phyloP scores from a whole-genome alignment of 2,888 invertebrate species.

The Therioaphis trifolii region DNA sequence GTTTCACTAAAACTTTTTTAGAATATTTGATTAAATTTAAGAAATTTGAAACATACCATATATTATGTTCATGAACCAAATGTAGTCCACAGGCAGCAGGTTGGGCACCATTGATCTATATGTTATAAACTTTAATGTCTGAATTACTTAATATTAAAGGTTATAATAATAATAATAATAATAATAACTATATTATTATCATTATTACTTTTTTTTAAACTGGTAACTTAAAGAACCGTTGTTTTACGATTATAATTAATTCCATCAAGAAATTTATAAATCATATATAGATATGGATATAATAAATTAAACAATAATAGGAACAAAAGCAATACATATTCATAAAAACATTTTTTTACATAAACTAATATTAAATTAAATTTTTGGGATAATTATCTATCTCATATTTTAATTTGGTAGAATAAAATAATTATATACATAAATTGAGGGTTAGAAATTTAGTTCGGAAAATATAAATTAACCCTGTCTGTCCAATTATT shows the following conservation, averaged over 20 bases:
- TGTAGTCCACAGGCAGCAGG: too few species aligned
- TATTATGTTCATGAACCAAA: too few species aligned
- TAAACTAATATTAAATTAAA: slow-evolving; percentile 41
- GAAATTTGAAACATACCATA: too few species aligned
- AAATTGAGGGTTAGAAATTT: slow-evolving; percentile 30
- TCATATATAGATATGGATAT: slow-evolving; percentile 23
- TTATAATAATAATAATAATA: slow-evolving; percentile 48
- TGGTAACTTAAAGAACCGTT: slow-evolving; percentile 57
- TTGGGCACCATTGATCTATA: too few species aligned
- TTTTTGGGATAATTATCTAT: slow-evolving; percentile 40
- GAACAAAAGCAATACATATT: slow-evolving; percentile 56
- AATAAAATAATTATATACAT: neutral
- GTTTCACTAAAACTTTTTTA: too few species aligned
- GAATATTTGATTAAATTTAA: too few species aligned
- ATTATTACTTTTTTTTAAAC: slow-evolving; percentile 20
- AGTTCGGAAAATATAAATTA: slow-evolving; percentile 45
- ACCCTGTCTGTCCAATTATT: slow-evolving; percentile 59
- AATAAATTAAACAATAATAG: slow-evolving; percentile 55
- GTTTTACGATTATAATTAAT: slow-evolving; percentile 23
- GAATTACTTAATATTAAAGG: slow-evolving; percentile 1
- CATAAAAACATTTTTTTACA: slow-evolving; percentile 36
- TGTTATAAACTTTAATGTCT: neutral
- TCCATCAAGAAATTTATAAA: slow-evolving; percentile 19
- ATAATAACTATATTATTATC: slow-evolving; percentile 10
- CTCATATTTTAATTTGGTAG: slow-evolving; percentile 38